Percentiles rank a stretch among this genome's conserved stretches.
These are phyloP conservation scores for Ammodytes marinus DNA, from an alignment of 2,113 vertebrate genomes.

Conservation along the genomic window DNA sequence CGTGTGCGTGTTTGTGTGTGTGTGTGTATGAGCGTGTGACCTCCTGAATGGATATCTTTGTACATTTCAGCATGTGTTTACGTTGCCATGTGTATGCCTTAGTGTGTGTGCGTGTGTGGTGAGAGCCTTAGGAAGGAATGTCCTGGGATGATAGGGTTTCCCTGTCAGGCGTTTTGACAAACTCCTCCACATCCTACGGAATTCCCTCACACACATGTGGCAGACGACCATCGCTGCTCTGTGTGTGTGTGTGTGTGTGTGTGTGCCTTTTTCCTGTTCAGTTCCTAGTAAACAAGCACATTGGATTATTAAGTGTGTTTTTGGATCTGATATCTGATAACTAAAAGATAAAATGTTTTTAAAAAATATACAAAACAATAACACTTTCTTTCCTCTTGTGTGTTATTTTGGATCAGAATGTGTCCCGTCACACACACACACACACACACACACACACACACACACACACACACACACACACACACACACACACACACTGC, in stretches of 20 bases:
- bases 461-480: too few relatives aligned
- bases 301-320: background rate
- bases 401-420: constrained; percentile 37
- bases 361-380: background rate
- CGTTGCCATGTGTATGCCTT: constrained; percentile 15
- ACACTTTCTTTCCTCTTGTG: background rate
- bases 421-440: background rate
- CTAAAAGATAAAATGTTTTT: background rate
- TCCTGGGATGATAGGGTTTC: constrained; percentile 76
- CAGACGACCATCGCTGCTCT: constrained; percentile 1
- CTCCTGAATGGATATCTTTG: constrained; percentile 23
- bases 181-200: constrained; percentile 61
- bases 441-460: too few relatives aligned
- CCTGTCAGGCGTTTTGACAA: constrained; percentile 72
- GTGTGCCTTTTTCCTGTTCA: background rate
- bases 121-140: constrained; percentile 69
- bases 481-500: too few relatives aligned
- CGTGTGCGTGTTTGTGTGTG: constrained; percentile 1
- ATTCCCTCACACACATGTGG: constrained; percentile 64
- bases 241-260: too few relatives aligned
- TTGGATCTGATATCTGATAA: background rate
- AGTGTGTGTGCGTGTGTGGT: constrained; percentile 55
- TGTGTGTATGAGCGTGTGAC: constrained; percentile 12
- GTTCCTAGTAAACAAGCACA: background rate
- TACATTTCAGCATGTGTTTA: constrained; percentile 23